A percentile compares a stretch with the other conserved stretches of the same genome.
Conservation (phyloP, 2,113 vertebrate genomes). For the Takifugu flavidus region DNA sequence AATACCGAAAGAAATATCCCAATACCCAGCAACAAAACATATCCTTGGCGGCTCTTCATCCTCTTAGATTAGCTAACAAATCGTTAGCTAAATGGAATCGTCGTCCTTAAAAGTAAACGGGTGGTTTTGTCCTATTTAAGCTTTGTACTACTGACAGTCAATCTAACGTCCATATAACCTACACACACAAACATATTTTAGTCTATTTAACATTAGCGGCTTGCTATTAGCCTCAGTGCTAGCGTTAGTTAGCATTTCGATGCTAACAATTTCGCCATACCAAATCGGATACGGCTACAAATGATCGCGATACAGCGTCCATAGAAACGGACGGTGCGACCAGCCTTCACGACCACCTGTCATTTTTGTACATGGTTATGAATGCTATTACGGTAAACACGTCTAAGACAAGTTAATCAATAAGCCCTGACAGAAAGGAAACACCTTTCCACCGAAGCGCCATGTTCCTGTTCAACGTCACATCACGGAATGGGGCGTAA, state of each 20-base stretch:
- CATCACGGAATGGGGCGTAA: constrained; percentile 39
- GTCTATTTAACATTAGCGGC: constrained; percentile 36
- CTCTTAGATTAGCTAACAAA: constrained; percentile 51
- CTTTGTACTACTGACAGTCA: constrained; percentile 41
- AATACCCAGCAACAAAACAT: constrained; percentile 63
- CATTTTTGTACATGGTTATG: constrained; percentile 30
- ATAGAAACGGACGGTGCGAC: constrained; percentile 26
- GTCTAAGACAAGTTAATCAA: constrained; percentile 25
- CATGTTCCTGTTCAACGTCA: constrained; percentile 71
- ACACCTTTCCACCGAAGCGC: constrained; percentile 65
- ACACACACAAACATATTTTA: constrained; percentile 33
- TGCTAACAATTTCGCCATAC: constrained; percentile 67
- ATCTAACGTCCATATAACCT: constrained; percentile 5
- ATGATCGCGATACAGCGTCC: constrained; percentile 35
- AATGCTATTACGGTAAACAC: constrained; percentile 12
- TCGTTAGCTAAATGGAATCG: constrained; percentile 28
- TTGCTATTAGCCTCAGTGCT: constrained; percentile 56
- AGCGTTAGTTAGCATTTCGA: constrained; percentile 51
- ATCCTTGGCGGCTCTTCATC: constrained; percentile 69
- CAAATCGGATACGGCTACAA: constrained; percentile 52
- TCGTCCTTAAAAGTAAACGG: constrained; percentile 20
- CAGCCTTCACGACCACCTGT: constrained; percentile 29
- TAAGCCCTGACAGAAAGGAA: constrained; percentile 55
- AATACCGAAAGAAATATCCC: constrained; percentile 59
- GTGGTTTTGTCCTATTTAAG: background rate